Evolutionary conservation across 2,888 invertebrate species (phyloP).

Genomic region (Pelosia muscerda): DNA sequence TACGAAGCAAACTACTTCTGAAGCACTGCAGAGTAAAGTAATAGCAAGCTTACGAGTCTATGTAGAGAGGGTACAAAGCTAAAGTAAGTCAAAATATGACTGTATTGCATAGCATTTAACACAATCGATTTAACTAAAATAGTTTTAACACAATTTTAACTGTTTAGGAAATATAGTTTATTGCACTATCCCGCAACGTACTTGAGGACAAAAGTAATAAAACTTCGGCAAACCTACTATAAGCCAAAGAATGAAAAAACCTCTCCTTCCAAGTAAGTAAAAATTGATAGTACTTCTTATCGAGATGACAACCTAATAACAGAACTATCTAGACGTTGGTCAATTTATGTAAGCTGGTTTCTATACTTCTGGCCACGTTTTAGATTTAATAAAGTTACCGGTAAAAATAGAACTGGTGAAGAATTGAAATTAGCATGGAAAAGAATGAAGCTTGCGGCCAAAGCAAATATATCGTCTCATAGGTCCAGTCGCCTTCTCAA

Average conservation of each 20-base stretch:
- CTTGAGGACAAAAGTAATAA: neutral
- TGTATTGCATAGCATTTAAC: too few species aligned
- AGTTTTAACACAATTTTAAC: too few species aligned
- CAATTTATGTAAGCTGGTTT: neutral
- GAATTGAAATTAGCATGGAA: conserved; percentile 18
- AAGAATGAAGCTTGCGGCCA: conserved; percentile 17
- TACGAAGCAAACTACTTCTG: too few species aligned
- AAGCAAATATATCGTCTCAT: conserved; percentile 19
- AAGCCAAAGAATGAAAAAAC: neutral
- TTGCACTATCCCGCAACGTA: neutral
- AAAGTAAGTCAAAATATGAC: too few species aligned
- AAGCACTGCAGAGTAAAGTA: too few species aligned
- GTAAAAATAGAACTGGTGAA: neutral
- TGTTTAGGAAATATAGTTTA: too few species aligned
- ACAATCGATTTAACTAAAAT: too few species aligned
- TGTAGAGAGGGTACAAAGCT: too few species aligned
- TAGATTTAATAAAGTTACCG: conserved; percentile 8
- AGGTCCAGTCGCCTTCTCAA: conserved; percentile 7
- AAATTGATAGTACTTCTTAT: neutral
- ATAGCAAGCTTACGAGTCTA: too few species aligned
- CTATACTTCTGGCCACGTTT: too few species aligned
- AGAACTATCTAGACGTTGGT: neutral
- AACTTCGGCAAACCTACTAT: neutral
- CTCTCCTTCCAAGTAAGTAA: neutral
- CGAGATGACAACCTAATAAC: neutral